Evolutionary conservation across 92 coral and sea anemone species (phyloP).

Genomic region (Porites divaricata): DNA sequence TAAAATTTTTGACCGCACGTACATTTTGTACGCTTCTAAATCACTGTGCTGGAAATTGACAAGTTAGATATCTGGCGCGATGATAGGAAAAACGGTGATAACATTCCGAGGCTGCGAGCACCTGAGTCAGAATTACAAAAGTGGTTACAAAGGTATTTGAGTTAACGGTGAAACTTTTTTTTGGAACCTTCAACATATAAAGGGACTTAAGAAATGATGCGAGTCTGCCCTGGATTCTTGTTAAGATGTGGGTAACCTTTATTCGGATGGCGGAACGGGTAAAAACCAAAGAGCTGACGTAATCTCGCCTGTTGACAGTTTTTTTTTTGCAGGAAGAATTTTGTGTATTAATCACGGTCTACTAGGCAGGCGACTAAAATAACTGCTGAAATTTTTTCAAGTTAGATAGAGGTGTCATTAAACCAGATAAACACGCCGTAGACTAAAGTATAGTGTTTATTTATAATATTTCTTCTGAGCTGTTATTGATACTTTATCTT

Average conservation of each 20-base stretch:
- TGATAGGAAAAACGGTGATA: background rate
- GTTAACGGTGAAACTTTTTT: background rate
- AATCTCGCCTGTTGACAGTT: background rate
- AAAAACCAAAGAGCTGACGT: background rate
- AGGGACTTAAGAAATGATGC: background rate
- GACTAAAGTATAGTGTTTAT: background rate
- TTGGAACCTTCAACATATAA: conserved; percentile 13
- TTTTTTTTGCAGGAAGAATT: background rate
- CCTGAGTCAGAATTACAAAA: background rate
- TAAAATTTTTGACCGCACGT: conserved; percentile 18
- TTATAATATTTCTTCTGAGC: background rate
- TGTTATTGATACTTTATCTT: background rate
- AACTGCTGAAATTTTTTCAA: conserved; percentile 6
- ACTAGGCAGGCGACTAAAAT: background rate
- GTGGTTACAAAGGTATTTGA: background rate
- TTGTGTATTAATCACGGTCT: background rate
- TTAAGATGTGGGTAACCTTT: background rate
- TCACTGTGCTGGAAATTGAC: conserved; percentile 2
- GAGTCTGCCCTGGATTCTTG: conserved; percentile 20
- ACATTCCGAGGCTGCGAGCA: background rate
- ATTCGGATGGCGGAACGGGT: background rate
- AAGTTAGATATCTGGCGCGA: conserved; percentile 29
- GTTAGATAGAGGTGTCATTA: background rate
- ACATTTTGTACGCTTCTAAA: background rate
- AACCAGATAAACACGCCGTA: background rate